Conservation (phyloP, 2,888 invertebrate species). For the Leptarthrus brevirostris region DNA sequence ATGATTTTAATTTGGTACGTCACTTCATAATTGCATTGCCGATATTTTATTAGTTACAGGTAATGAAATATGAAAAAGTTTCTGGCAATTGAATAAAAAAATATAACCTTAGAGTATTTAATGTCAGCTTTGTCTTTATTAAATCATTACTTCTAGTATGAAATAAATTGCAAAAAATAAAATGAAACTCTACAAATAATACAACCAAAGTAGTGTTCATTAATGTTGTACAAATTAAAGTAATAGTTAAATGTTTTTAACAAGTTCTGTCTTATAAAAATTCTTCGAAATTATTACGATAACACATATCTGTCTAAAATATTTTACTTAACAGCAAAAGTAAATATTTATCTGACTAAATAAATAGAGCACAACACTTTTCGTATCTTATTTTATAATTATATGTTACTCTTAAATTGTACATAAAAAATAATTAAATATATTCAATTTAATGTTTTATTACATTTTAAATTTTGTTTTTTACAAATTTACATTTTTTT, state of each 20-base stretch:
- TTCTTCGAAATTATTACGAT: not conserved
- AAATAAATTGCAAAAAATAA: not conserved
- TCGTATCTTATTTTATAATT: slow-evolving; percentile 35
- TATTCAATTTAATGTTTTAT: slow-evolving; percentile 28
- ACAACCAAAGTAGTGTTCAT: slow-evolving; percentile 15
- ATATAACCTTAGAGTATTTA: not conserved
- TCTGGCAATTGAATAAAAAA: too few relatives aligned
- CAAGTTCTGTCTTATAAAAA: not conserved
- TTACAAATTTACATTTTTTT: slow-evolving; percentile 37
- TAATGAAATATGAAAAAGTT: not conserved
- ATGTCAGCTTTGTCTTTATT: slow-evolving; percentile 17
- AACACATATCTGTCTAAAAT: not conserved
- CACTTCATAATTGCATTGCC: too few relatives aligned
- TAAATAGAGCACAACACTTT: slow-evolving; percentile 47
- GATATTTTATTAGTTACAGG: too few relatives aligned
- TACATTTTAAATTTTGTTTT: slow-evolving; percentile 26
- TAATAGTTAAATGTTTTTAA: not conserved
- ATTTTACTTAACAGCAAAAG: not conserved
- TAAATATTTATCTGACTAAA: slow-evolving; percentile 13
- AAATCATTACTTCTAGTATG: not conserved
- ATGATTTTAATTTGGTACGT: too few relatives aligned
- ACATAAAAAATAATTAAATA: slow-evolving; percentile 40
- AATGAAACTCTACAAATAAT: slow-evolving; percentile 6
- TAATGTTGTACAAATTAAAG: not conserved
- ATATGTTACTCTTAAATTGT: slow-evolving; percentile 9